These are phyloP conservation scores for Cremastinae sp. DNA, from an alignment of 2,888 invertebrate genomes.

Conservation along the genomic window DNA sequence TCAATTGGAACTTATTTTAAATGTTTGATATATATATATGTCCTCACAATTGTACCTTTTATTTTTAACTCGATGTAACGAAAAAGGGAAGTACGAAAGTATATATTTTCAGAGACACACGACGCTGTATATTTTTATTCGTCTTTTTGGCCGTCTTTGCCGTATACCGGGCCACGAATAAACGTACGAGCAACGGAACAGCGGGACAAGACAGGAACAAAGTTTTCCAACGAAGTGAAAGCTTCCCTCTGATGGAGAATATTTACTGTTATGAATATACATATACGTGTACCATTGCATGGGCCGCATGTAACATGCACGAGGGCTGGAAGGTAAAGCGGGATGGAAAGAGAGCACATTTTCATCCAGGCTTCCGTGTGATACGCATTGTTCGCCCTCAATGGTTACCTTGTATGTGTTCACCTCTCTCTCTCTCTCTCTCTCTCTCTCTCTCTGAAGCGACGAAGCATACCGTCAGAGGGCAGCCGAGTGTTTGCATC, in stretches of 20 bases:
- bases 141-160: conserved; percentile 49
- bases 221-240: conserved; percentile 46
- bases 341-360: conserved; percentile 66
- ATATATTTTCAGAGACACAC: too few species aligned
- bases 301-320: conserved; percentile 5
- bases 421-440: too few species aligned
- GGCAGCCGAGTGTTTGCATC: conserved; percentile 64
- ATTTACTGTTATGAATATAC: conserved; percentile 12
- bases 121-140: conserved; percentile 23
- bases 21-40: too few species aligned
- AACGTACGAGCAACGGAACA: conserved; percentile 20
- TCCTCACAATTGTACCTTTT: too few species aligned
- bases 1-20: too few species aligned
- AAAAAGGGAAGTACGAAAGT: too few species aligned
- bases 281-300: too few species aligned
- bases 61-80: too few species aligned
- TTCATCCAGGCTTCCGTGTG: conserved; percentile 72
- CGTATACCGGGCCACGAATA: conserved; percentile 62
- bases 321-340: conserved; percentile 33
- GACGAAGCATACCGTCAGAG: conserved; percentile 42
- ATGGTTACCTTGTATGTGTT: conserved; percentile 61
- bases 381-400: conserved; percentile 73
- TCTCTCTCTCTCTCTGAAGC: conserved; percentile 42
- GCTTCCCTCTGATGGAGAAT: conserved; percentile 61
- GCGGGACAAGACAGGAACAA: conserved; percentile 52